Conservation (phyloP, 1,140 invertebrate species). For the Drosophila carrolli region DNA sequence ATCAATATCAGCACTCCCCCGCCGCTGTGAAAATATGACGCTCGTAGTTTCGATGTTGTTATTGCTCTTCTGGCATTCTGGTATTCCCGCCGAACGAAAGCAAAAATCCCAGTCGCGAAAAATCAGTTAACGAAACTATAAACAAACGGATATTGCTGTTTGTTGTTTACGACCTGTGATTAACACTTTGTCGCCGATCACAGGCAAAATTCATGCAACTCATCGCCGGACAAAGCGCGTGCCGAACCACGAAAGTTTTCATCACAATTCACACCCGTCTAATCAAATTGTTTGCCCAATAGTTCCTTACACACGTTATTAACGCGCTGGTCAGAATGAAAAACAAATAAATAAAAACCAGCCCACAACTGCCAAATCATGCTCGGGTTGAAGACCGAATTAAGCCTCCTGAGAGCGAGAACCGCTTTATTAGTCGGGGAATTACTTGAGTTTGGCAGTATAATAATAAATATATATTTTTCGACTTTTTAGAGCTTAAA, state of each 20-base stretch:
- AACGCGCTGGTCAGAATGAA: conserved; percentile 38
- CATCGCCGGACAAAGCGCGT: conserved; percentile 58
- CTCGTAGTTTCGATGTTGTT: conserved; percentile 11
- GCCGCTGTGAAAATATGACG: conserved; percentile 32
- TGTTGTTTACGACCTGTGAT: conserved; percentile 67
- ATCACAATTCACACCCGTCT: conserved; percentile 63
- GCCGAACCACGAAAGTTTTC: conserved; percentile 40
- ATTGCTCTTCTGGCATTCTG: conserved; percentile 6
- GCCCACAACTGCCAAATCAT: conserved; percentile 28
- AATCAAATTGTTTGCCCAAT: conserved; percentile 79
- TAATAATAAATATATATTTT: not conserved
- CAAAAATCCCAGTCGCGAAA: conserved; percentile 26
- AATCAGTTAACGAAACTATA: conserved; percentile 62
- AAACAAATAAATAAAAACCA: conserved; percentile 21
- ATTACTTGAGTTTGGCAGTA: conserved; percentile 1
- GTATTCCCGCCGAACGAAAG: conserved; percentile 27
- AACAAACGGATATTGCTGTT: conserved; percentile 62
- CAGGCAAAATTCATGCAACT: conserved; percentile 49
- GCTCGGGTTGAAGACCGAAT: conserved; percentile 26
- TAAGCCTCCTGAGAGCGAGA: not conserved
- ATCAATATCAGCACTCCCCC: conserved; percentile 1
- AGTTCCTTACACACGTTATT: conserved; percentile 70
- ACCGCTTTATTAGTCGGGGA: not conserved
- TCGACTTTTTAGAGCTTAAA: too few relatives aligned
- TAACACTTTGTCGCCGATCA: conserved; percentile 56